Evolutionary conservation across 2,113 vertebrate species (phyloP).

Genomic region (Paramisgurnus dabryanus): DNA sequence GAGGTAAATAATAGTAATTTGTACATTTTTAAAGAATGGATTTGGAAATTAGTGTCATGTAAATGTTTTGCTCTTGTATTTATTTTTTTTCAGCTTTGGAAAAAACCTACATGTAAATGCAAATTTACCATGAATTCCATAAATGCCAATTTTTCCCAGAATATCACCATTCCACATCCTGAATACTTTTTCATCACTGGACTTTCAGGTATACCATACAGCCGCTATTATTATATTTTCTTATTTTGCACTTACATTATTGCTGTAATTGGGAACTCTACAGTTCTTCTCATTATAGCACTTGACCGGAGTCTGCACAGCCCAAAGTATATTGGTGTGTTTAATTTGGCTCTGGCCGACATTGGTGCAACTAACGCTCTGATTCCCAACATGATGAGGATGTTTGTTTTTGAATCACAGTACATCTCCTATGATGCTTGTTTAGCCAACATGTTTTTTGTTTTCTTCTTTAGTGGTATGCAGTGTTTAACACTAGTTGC

Average conservation of each 20-base stretch:
- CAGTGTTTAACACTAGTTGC: slow-evolving; percentile 60
- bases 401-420: slow-evolving; percentile 64
- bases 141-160: slow-evolving; percentile 3
- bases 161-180: slow-evolving; percentile 27
- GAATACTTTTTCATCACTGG: slow-evolving; percentile 49
- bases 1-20: too few species aligned
- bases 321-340: slow-evolving; percentile 72
- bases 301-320: slow-evolving; percentile 52
- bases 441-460: slow-evolving; percentile 66
- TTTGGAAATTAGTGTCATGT: not conserved
- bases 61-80: not conserved
- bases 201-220: slow-evolving; percentile 37
- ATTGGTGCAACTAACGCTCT: slow-evolving; percentile 63
- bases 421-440: slow-evolving; percentile 64
- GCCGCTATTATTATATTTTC: slow-evolving; percentile 35
- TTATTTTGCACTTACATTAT: slow-evolving; percentile 55
- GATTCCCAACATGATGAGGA: slow-evolving; percentile 69
- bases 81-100: not conserved
- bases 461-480: slow-evolving; percentile 59
- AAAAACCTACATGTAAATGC: not conserved
- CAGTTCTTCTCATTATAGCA: slow-evolving; percentile 43
- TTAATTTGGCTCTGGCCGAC: slow-evolving; percentile 70
- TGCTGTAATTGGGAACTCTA: slow-evolving; percentile 51
- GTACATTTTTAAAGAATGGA: too few species aligned
- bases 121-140: slow-evolving; percentile 10